These are phyloP conservation scores for Sinocyclocheilus anophthalmus DNA, from an alignment of 2,113 vertebrate genomes.

Conservation along the genomic window DNA sequence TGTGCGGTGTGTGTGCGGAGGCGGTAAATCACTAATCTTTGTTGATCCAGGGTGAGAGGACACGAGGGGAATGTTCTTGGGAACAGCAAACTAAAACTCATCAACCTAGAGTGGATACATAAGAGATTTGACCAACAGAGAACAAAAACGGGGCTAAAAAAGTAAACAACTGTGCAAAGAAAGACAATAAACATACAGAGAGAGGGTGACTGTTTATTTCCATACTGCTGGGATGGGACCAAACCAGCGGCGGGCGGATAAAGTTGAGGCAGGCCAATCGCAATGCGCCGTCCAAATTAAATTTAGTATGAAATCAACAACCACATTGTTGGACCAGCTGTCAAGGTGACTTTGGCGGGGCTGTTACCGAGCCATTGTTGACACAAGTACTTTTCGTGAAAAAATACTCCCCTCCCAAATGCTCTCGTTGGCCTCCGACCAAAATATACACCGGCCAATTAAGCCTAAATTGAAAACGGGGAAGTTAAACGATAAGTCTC, in stretches of 20 bases:
- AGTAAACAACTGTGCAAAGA: slow-evolving; percentile 29
- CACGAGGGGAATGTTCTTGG: slow-evolving; percentile 7
- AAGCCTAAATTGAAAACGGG: not conserved
- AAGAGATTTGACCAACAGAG: slow-evolving; percentile 12
- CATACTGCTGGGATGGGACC: not conserved
- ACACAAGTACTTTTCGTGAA: slow-evolving; percentile 72
- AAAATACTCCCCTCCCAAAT: slow-evolving; percentile 55
- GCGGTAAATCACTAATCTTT: slow-evolving; percentile 37
- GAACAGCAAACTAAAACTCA: not conserved
- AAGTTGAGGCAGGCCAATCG: not conserved
- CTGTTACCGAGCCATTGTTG: slow-evolving; percentile 72
- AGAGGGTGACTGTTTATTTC: slow-evolving; percentile 8
- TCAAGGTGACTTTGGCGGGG: slow-evolving; percentile 76
- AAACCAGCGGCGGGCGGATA: not conserved
- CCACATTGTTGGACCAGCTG: slow-evolving; percentile 63
- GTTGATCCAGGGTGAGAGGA: slow-evolving; percentile 32
- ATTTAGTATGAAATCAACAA: slow-evolving; percentile 69
- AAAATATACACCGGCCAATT: slow-evolving; percentile 58
- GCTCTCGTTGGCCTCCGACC: slow-evolving; percentile 63
- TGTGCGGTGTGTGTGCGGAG: not conserved
- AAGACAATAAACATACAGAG: slow-evolving; percentile 4
- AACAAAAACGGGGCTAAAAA: not conserved
- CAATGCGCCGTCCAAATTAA: slow-evolving; percentile 48
- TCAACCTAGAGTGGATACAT: slow-evolving; percentile 18
- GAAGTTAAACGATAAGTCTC: slow-evolving; percentile 7